Base-by-base conservation (phyloP, 2,113 vertebrate genomes). In the Hippopotamus amphibius region DNA sequence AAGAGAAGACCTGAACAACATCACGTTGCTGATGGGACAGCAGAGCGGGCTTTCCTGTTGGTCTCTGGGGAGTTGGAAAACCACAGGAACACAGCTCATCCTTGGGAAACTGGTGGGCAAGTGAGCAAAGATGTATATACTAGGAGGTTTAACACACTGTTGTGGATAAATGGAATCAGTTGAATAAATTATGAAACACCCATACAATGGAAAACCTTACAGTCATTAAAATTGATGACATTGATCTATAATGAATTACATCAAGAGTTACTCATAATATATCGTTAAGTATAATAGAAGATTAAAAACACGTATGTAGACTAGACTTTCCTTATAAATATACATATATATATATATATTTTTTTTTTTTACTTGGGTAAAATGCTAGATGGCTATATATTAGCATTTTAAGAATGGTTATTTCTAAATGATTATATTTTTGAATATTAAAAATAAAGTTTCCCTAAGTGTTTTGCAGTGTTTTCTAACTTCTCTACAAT, bases 401-500 rank as follows among this genome's bases (percentile, higher is more conserved):
- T 9, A 90, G 17, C 37, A 84, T 65, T 84, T 92, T 28, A 37
- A 76, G 43, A 82, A 48, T 61, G 33, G 28, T 86, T 90, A 85
- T 95, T 94, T 77, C 57, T 89, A 93, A 85, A 46, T 74, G 19
- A 9, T 69, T 4, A 57, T 46, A 77, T 80, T 72, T 91, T 89
- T 83, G 2, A 91, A 79, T 86, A 65, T n/a, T 86, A 43, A 91
- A 81, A 86, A 77, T 30, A 16, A 7, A 43, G 7, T 86, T 74
- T 26, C 24, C 65, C 15, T 92, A 53, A 66, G 50, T 76, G 37
- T 59, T 92, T 77, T 95, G 46, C 55, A 77, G 5, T 97, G 72
- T 59, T 91, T 95, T 97, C 17, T 90, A 92, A 65, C 22, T 82
- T 89, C 90, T 94, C 91, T 91, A 74, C 15, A 82, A 68, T n/a